Base-by-base conservation (phyloP, 1,140 invertebrate genomes). In the Neomicropteryx cornuta region DNA sequence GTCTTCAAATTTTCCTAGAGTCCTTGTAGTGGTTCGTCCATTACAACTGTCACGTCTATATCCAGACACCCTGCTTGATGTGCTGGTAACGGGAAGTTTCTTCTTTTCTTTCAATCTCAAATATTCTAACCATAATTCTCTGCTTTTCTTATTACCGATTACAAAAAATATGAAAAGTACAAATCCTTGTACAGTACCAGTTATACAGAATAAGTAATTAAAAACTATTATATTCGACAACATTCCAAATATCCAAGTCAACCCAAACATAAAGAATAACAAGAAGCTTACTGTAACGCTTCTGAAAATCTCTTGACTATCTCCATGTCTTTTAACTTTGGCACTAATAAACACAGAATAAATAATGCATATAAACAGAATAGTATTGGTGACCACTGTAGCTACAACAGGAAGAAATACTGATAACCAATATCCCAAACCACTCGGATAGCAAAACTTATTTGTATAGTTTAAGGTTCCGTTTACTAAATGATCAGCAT, bases 101-200 rank as follows among this genome's bases (percentile, higher is more conserved):
- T 58, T 51, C 1, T 55, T 62, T 49, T 64, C 62, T 30, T 56
- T 65, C 16, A 66, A 61, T 49, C 57, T 59, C 27, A 68, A 45
- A 36, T 62, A 58, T 33, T 66, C 60, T 31, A 63, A 46, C 70
- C 70, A 72, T 19, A 71, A 39, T 37, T 64, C 60, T 30, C 68
- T 55, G 1, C 69, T 68, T 46, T 66, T 68, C 36, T 67, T 67
- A 45, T 71, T 69, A 11, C 66, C 60, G 3, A 69, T 23, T 2
- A 73, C 58, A 41, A 70, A 71, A 48, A 73, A 72, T 11, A 70
- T 21, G 44, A 70, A 72, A 23, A 72, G 42, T 8, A 71, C 58
- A 22, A 70, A 62, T 1, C 71, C 71, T 55, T 73, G 71, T 33
- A 62, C 57, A 0, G 68, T 68, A 0, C 58, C 61, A 2, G 62